Conservation (phyloP, 1,140 invertebrate species). For the Asobara japonica region DNA sequence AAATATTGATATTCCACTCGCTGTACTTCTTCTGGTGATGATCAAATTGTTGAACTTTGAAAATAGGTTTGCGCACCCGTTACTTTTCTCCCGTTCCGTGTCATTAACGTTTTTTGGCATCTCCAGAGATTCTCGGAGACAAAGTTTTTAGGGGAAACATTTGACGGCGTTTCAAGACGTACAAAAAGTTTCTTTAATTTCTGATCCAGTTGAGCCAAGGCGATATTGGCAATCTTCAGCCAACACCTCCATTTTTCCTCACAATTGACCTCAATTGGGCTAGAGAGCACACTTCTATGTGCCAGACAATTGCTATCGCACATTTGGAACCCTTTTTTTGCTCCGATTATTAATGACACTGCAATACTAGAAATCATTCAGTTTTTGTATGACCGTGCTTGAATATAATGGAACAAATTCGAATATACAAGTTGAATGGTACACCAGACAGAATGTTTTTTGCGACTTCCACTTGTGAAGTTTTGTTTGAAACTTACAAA, state of each 20-base stretch:
- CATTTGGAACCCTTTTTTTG: not conserved
- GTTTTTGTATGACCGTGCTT: too few relatives aligned
- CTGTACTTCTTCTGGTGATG: not conserved
- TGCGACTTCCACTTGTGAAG: not conserved
- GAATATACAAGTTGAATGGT: too few relatives aligned
- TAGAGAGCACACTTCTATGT: not conserved
- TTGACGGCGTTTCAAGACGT: conserved; percentile 1
- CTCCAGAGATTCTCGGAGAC: not conserved
- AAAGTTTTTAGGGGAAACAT: conserved; percentile 6
- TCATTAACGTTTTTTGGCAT: not conserved
- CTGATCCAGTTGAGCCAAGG: not conserved
- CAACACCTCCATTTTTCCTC: conserved; percentile 20
- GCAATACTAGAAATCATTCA: too few relatives aligned
- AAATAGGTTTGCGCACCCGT: not conserved
- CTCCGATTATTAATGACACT: too few relatives aligned
- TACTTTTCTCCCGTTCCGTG: not conserved
- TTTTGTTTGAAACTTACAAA: not conserved
- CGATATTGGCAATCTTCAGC: not conserved
- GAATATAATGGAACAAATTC: too few relatives aligned
- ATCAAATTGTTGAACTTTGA: not conserved
- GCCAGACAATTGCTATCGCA: not conserved
- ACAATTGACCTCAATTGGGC: conserved; percentile 30
- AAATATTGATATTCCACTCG: too few relatives aligned
- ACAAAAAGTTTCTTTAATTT: conserved; percentile 12
- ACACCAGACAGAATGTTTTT: too few relatives aligned